phyloP scores from a whole-genome alignment of 2,797 vertebrate genomes.

The Vireo griseus region DNA sequence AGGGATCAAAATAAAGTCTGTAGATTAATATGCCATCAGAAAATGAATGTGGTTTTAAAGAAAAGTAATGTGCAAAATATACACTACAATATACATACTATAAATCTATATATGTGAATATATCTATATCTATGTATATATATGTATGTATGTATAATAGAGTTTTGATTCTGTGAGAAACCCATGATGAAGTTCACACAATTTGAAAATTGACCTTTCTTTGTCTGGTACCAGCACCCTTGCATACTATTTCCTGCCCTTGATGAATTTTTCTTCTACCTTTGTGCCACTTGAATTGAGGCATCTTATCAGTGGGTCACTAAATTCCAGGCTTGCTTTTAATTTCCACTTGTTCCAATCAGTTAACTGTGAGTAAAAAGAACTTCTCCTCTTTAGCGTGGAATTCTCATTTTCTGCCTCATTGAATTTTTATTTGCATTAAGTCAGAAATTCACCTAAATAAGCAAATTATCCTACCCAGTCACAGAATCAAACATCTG shows the following conservation, averaged over 20 bases:
- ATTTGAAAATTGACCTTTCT: background rate
- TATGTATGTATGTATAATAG: background rate
- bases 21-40: background rate
- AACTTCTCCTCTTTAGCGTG: background rate
- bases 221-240: background rate
- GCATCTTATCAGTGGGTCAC: constrained; percentile 1
- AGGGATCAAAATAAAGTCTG: background rate
- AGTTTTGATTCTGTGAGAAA: background rate
- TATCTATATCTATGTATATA: too few relatives aligned
- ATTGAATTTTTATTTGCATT: constrained; percentile 14
- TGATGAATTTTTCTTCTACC: background rate
- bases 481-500: background rate
- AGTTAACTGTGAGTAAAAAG: constrained; percentile 36
- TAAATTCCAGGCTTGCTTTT: constrained; percentile 36
- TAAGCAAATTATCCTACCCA: background rate
- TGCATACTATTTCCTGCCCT: background rate
- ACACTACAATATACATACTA: background rate
- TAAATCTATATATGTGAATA: too few relatives aligned
- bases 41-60: background rate
- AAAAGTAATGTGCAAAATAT: background rate
- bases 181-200: background rate
- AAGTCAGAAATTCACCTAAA: constrained; percentile 29
- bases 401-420: constrained; percentile 41
- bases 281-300: background rate
- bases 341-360: constrained; percentile 44